phyloP scores from a whole-genome alignment of 2,888 invertebrate species.

The Smittia sp. region DNA sequence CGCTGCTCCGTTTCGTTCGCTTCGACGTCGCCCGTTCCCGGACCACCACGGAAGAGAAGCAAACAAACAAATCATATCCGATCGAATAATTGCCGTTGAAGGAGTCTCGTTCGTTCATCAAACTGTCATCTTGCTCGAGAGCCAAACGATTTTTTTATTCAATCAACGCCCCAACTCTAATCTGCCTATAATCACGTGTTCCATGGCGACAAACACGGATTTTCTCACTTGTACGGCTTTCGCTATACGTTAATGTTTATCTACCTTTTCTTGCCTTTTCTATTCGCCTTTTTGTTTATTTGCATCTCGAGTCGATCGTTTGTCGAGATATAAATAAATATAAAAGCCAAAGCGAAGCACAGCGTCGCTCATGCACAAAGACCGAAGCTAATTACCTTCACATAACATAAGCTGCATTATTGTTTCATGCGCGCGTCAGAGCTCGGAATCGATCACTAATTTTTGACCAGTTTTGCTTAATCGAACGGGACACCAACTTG shows the following conservation, averaged over 20 bases:
- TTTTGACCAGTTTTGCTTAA: too few relatives aligned
- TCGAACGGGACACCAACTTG: too few relatives aligned
- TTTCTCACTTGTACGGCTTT: slow-evolving; percentile 36
- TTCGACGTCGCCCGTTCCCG: background rate
- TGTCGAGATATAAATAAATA: slow-evolving; percentile 25
- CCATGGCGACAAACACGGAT: slow-evolving; percentile 39
- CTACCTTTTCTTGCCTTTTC: background rate
- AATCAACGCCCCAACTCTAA: background rate
- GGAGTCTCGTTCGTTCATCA: background rate
- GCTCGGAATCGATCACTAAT: too few relatives aligned
- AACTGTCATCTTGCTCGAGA: background rate
- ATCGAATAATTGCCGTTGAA: background rate
- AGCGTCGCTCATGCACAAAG: slow-evolving; percentile 8
- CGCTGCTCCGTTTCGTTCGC: background rate
- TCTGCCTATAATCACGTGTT: slow-evolving; percentile 18
- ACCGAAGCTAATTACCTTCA: slow-evolving; percentile 34
- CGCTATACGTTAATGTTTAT: background rate
- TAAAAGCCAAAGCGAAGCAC: background rate
- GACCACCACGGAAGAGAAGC: background rate
- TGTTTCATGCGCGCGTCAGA: background rate
- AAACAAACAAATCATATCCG: slow-evolving; percentile 12
- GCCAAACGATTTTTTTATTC: background rate
- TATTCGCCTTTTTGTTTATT: slow-evolving; percentile 24
- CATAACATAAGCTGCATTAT: background rate
- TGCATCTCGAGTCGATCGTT: slow-evolving; percentile 26